Evolutionary conservation across 2,888 invertebrate species (phyloP).

Genomic region (Onthophagus sagittarius): DNA sequence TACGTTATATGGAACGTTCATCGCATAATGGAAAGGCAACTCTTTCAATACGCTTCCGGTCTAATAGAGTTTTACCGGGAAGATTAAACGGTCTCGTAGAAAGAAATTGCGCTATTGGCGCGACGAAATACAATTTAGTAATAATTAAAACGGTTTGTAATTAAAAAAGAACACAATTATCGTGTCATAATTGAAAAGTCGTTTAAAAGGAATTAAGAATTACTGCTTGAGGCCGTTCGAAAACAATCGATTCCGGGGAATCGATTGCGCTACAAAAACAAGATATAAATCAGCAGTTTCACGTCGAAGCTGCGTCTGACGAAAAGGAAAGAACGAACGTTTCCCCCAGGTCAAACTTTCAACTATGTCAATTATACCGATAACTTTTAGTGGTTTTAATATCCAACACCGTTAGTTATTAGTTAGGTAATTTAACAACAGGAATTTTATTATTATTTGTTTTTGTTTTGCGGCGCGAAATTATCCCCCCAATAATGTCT

Average conservation of each 20-base stretch:
- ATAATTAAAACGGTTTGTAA: conserved; percentile 13
- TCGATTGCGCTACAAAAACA: neutral
- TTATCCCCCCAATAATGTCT: neutral
- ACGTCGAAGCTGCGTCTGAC: neutral
- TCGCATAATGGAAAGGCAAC: neutral
- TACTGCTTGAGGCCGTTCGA: neutral
- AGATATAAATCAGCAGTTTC: neutral
- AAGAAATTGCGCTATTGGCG: neutral
- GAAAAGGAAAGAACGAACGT: neutral
- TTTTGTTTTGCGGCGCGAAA: neutral
- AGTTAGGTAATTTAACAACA: neutral
- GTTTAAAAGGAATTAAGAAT: conserved; percentile 1
- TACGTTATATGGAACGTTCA: no score
- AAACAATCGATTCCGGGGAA: neutral
- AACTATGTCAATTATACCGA: neutral
- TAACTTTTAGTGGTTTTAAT: neutral
- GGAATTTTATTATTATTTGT: neutral
- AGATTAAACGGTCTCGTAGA: neutral
- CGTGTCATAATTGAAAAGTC: conserved; percentile 12
- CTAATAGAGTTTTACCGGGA: neutral
- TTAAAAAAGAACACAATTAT: conserved; percentile 13
- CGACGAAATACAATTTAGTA: conserved; percentile 13
- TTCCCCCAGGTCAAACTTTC: neutral
- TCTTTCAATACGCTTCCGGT: neutral
- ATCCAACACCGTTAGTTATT: neutral